phyloP scores from a whole-genome alignment of 64 coral and sea anemone genomes.

The Stichodactyla helianthus region DNA sequence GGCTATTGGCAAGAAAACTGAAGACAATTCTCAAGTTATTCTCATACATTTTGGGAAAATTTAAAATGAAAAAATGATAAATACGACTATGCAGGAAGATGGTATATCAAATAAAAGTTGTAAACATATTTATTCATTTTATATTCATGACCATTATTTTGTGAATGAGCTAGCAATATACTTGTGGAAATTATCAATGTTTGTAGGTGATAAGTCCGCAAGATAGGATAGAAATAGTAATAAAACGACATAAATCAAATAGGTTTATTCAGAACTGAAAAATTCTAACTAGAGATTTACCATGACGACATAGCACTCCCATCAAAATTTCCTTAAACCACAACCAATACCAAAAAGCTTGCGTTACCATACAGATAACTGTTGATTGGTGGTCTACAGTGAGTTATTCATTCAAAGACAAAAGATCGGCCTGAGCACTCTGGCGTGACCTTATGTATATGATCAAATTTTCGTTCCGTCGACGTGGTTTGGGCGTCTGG shows the following conservation, averaged over 20 bases:
- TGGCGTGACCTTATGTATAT: not conserved
- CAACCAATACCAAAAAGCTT: not conserved
- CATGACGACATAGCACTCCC: not conserved
- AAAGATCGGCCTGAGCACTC: not conserved
- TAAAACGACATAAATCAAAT: not conserved
- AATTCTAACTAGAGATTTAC: not conserved
- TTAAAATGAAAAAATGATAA: too few species aligned
- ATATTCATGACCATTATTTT: too few species aligned
- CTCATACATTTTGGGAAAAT: too few species aligned
- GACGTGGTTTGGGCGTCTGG: constrained; percentile 15
- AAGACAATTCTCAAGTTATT: too few species aligned
- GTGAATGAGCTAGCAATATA: too few species aligned
- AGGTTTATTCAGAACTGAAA: not conserved
- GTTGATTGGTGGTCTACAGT: not conserved
- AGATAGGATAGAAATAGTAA: too few species aligned
- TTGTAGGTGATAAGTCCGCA: too few species aligned
- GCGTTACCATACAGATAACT: not conserved
- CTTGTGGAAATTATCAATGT: too few species aligned
- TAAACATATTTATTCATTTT: too few species aligned
- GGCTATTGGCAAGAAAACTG: too few species aligned
- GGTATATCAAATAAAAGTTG: too few species aligned
- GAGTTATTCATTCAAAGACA: not conserved
- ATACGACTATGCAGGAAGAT: too few species aligned
- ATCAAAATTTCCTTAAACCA: not conserved
- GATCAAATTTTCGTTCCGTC: not conserved